These are phyloP conservation scores for Pinna nobilis DNA, from an alignment of 1,140 invertebrate genomes.

Conservation along the genomic window DNA sequence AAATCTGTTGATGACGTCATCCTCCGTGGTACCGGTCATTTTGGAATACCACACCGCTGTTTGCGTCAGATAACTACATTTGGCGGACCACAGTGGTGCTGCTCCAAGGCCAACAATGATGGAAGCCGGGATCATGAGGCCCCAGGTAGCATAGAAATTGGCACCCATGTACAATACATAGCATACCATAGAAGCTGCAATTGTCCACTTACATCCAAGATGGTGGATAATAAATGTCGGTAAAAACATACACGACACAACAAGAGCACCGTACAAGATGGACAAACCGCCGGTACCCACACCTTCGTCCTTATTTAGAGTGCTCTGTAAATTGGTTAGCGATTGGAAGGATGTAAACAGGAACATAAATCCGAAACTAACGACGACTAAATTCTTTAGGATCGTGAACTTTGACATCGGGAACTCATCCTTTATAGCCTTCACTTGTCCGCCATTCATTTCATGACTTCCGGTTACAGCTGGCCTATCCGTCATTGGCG, in stretches of 20 bases:
- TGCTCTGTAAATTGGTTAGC: slow-evolving; percentile 68
- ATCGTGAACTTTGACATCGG: slow-evolving; percentile 56
- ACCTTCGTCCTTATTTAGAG: slow-evolving; percentile 67
- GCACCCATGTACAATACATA: slow-evolving; percentile 95
- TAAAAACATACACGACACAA: slow-evolving; percentile 94
- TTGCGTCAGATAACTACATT: slow-evolving; percentile 96
- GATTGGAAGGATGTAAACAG: slow-evolving; percentile 71
- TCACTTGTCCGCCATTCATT: no score
- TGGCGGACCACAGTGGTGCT: slow-evolving; percentile 97
- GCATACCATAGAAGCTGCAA: slow-evolving; percentile 92
- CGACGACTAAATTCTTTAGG: slow-evolving; percentile 64
- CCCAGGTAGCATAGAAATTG: slow-evolving; percentile 86
- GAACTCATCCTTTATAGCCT: background rate
- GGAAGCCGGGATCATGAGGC: slow-evolving; percentile 93
- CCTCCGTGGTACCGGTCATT: slow-evolving; percentile 80
- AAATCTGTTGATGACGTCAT: slow-evolving; percentile 94
- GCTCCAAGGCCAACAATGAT: slow-evolving; percentile 90
- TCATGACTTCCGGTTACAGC: no score
- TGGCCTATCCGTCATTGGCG: no score
- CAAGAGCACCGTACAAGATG: slow-evolving; percentile 90
- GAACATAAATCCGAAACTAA: slow-evolving; percentile 67
- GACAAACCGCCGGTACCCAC: slow-evolving; percentile 77
- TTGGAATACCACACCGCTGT: slow-evolving; percentile 85
- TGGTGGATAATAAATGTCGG: slow-evolving; percentile 81
- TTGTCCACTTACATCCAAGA: slow-evolving; percentile 95